phyloP scores from a whole-genome alignment of 2,113 vertebrate genomes.

The Rhagologus leucostigma region DNA sequence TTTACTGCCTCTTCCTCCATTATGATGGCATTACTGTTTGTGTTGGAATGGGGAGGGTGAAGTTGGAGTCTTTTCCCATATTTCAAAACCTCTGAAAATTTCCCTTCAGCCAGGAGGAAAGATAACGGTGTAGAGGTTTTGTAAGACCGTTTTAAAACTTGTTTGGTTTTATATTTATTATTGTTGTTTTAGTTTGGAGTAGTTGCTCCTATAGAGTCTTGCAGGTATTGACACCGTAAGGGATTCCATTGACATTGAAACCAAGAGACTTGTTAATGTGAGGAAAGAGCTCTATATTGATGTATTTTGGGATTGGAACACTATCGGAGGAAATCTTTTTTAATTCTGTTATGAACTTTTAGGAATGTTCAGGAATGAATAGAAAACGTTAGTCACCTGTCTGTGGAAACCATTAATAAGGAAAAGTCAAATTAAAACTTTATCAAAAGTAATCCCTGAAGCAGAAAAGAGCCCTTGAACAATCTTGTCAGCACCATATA shows the following conservation, averaged over 20 bases:
- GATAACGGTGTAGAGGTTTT: neutral
- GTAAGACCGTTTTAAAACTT: neutral
- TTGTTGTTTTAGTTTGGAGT: neutral
- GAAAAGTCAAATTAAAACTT: constrained; percentile 58
- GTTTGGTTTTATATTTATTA: neutral
- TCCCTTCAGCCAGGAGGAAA: neutral
- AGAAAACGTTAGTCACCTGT: constrained; percentile 31
- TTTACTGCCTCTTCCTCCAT: neutral
- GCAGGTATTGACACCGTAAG: neutral
- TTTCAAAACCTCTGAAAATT: neutral
- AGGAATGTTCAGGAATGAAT: neutral
- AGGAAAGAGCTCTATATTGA: neutral
- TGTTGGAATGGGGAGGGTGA: neutral
- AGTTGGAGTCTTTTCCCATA: neutral
- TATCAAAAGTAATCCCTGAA: constrained; percentile 41
- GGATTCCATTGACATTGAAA: neutral
- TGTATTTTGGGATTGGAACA: neutral
- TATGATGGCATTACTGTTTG: neutral
- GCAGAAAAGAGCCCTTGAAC: constrained; percentile 32
- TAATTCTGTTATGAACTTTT: neutral
- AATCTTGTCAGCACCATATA: constrained; percentile 30
- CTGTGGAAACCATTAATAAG: neutral
- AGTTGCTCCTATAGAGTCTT: neutral
- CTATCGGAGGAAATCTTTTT: neutral
- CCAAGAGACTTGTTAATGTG: neutral